Conservation (phyloP, 2,888 invertebrate species). For the Troides oblongomaculatus region DNA sequence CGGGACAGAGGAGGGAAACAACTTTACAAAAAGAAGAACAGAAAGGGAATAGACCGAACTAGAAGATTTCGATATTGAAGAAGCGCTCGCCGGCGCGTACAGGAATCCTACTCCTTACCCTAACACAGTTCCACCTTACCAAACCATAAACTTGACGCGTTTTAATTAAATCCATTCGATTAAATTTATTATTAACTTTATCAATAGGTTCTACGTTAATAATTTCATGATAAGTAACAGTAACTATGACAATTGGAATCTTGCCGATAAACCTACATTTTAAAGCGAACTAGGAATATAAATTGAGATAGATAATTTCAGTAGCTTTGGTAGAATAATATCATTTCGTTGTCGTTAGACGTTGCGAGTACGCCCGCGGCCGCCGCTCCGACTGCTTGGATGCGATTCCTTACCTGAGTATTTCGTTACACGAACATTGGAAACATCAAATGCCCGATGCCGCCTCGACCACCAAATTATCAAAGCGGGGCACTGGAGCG, state of each 20-base stretch:
- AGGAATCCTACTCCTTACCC: conserved; percentile 51
- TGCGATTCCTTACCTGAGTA: conserved; percentile 51
- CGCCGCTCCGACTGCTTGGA: conserved; percentile 32
- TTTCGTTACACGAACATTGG: conserved; percentile 46
- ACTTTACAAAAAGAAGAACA: no score
- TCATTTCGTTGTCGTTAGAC: conserved; percentile 55
- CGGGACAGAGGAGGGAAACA: no score
- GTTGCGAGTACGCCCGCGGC: conserved; percentile 39
- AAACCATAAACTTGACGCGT: conserved; percentile 61
- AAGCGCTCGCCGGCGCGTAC: conserved; percentile 39
- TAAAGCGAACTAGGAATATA: conserved; percentile 79
- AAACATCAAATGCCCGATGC: conserved; percentile 45
- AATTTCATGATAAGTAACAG: conserved; percentile 61
- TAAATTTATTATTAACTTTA: conserved; percentile 49
- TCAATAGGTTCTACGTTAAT: conserved; percentile 59
- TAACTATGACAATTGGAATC: conserved; percentile 74
- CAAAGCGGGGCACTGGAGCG: conserved; percentile 41
- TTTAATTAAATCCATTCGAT: conserved; percentile 46
- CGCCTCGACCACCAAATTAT: conserved; percentile 36
- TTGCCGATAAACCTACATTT: conserved; percentile 75
- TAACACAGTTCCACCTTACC: conserved; percentile 77
- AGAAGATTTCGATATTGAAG: conserved; percentile 16
- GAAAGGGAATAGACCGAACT: not conserved
- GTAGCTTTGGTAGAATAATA: conserved; percentile 77
- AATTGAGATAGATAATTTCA: conserved; percentile 77